Base-by-base conservation (phyloP, 2,888 invertebrate species). In the Eupithecia subfuscata region DNA sequence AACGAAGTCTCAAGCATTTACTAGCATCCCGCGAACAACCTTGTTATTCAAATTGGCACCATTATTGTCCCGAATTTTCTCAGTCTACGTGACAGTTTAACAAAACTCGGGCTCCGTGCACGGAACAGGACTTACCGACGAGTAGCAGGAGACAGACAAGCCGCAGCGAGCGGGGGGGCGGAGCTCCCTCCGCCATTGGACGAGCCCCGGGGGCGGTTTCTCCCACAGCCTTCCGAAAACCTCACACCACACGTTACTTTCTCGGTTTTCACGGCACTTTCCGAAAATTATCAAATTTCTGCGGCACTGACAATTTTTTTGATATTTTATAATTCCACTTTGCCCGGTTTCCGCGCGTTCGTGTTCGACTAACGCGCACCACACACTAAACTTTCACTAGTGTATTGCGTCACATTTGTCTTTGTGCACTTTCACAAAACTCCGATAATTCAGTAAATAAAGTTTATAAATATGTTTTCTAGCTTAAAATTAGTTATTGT, bases 101-200 rank as follows among this genome's bases (percentile, higher is more conserved):
- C 60, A 60, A n/a, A 60, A 60, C 12, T 56, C 60, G 60, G 60
- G 60, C 60, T 60, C 60, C 60, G 60, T 3, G 56, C 22, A 56
- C 3, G 8, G 56, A 22, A 56, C 60, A 25, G 25, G 60, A 93
- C 94, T 94, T 89, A 94, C 94, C 94, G 82, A 78, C 83, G 77
- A 92, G 81, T 79, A 94, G 86, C 79, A 91, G 84, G 75, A 91
- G 85, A 80, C 89, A 83, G 80, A 85, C 86, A 81, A 90, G 83
- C 77, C 86, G 82, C 82, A 84, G 82, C 75, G 84, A 85, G 88
- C 85, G 81, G 80, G 90, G 90, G 91, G 94, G 94, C 94, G 94
- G 86, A 78, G 83, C 89, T 93, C 88, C 81, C 82, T 83, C 86
- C 92, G 88, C 86, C 94, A 94, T 94, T 94, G 94, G 94, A 86